Evolutionary conservation across 2,113 vertebrate species (phyloP).

Genomic region (Cyprinodon tularosa): DNA sequence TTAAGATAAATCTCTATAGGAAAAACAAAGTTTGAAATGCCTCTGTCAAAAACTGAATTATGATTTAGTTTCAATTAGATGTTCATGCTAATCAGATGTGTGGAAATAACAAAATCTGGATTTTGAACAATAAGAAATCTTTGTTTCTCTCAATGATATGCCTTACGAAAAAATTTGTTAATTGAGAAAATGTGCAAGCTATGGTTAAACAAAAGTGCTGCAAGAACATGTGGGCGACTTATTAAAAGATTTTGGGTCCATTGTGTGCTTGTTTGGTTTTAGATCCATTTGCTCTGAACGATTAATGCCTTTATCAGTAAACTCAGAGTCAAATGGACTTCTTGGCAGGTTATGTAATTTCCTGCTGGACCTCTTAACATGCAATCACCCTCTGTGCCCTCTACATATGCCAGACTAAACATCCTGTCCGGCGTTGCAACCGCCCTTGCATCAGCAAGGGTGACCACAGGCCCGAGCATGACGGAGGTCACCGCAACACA

Average conservation of each 20-base stretch:
- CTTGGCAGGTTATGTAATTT: slow-evolving; percentile 56
- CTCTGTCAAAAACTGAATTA: too few relatives aligned
- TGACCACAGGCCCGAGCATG: slow-evolving; percentile 11
- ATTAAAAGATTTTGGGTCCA: background rate
- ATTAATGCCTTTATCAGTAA: background rate
- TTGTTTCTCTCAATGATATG: too few relatives aligned
- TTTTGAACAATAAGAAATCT: background rate
- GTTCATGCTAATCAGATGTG: background rate
- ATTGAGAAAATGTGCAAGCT: background rate
- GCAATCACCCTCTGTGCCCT: slow-evolving; percentile 49
- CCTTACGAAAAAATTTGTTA: background rate
- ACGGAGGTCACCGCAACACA: slow-evolving; percentile 29
- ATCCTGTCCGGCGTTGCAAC: slow-evolving; percentile 66
- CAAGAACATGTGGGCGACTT: background rate
- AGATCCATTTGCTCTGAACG: background rate
- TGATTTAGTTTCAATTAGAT: background rate
- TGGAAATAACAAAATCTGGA: background rate
- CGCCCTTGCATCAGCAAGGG: slow-evolving; percentile 38
- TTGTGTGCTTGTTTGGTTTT: background rate
- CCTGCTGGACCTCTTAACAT: slow-evolving; percentile 46
- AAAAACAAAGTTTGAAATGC: too few relatives aligned
- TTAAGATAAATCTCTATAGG: too few relatives aligned
- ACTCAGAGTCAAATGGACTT: slow-evolving; percentile 21
- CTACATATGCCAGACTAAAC: slow-evolving; percentile 76
- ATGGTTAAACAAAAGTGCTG: background rate